A percentile compares a stretch with the other conserved stretches of the same genome.
Conservation (phyloP, 2,113 vertebrate genomes). For the Hippoglossus stenolepis region DNA sequence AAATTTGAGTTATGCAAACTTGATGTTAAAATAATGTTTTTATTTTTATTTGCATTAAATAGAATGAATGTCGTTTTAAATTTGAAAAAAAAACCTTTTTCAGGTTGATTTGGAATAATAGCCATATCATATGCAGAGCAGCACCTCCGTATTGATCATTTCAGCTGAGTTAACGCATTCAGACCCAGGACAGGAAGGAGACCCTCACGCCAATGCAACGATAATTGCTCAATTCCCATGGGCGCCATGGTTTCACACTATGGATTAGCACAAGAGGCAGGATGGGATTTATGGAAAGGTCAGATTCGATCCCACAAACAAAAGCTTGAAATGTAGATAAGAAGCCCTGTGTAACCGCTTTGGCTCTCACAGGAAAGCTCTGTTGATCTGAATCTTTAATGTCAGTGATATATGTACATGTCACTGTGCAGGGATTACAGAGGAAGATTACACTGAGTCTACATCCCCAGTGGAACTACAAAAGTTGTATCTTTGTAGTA, state of each 20-base stretch:
- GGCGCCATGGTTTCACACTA: conserved; percentile 17
- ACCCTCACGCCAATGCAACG: neutral
- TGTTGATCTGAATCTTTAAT: neutral
- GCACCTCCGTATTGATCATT: conserved; percentile 37
- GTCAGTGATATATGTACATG: neutral
- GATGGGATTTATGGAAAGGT: conserved; percentile 51
- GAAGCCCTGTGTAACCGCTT: neutral
- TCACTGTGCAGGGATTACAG: neutral
- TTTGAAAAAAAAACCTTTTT: no score
- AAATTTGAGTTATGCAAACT: no score
- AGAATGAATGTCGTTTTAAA: no score
- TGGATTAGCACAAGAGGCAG: conserved; percentile 12
- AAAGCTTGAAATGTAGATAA: conserved; percentile 11
- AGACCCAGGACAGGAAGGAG: conserved; percentile 24
- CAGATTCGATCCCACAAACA: conserved; percentile 33
- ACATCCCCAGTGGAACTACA: neutral
- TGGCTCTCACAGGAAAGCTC: neutral
- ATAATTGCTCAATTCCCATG: conserved; percentile 45
- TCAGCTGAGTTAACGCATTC: conserved; percentile 32
- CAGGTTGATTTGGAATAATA: neutral
- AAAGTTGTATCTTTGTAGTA: neutral
- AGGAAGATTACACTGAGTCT: neutral
- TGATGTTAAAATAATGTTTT: no score
- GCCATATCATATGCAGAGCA: conserved; percentile 30
- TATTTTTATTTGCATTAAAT: no score